These are phyloP conservation scores for Dryomyza anilis DNA, from an alignment of 2,888 invertebrate genomes.

Conservation along the genomic window DNA sequence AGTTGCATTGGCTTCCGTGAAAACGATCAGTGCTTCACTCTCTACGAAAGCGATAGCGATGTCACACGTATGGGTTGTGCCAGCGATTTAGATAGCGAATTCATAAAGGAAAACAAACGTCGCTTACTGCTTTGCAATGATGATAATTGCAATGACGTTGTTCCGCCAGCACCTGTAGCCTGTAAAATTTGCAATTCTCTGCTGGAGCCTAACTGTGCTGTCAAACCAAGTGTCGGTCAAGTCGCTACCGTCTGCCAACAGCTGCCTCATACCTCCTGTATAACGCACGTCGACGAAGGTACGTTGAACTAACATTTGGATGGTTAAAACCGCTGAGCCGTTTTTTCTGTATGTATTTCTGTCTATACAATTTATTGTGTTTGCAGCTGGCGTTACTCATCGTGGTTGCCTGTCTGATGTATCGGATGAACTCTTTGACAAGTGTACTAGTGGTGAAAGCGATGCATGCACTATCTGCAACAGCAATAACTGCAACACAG, in stretches of 20 bases:
- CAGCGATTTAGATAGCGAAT: conserved; percentile 48
- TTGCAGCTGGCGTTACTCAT: conserved; percentile 46
- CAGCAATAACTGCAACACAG: conserved; percentile 45
- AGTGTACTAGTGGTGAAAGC: conserved; percentile 42
- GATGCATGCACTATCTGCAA: conserved; percentile 45
- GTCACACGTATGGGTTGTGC: conserved; percentile 50
- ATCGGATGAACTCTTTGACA: conserved; percentile 39
- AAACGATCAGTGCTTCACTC: conserved; percentile 48
- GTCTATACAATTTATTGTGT: conserved; percentile 29
- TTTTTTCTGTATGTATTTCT: neutral
- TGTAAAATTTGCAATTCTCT: conserved; percentile 49
- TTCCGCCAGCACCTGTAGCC: conserved; percentile 38
- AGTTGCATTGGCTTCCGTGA: conserved; percentile 45
- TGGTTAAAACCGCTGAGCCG: neutral
- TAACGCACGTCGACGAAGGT: conserved; percentile 44
- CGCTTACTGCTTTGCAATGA: conserved; percentile 46
- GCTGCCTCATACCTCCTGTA: conserved; percentile 51
- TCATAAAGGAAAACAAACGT: conserved; percentile 41
- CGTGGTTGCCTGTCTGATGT: conserved; percentile 50
- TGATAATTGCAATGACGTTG: conserved; percentile 44
- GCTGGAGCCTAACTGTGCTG: conserved; percentile 48
- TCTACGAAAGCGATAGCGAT: conserved; percentile 37
- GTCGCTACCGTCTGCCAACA: conserved; percentile 37
- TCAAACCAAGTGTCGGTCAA: conserved; percentile 47
- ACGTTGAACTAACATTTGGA: conserved; percentile 13